These are phyloP conservation scores for Bufo gargarizans DNA, from an alignment of 2,113 vertebrate genomes.

Conservation along the genomic window DNA sequence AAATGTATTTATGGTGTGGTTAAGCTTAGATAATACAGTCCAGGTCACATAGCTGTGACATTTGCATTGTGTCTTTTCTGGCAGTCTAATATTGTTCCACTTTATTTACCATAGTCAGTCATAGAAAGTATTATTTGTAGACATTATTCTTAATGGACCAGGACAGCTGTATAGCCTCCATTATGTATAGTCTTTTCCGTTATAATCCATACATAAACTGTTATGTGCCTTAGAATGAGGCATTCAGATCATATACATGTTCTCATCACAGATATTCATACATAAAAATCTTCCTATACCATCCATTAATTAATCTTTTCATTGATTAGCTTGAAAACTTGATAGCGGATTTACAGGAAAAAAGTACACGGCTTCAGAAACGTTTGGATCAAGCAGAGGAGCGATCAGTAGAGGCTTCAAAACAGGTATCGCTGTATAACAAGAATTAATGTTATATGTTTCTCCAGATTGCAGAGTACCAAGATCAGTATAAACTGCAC, in stretches of 20 bases:
- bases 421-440: slow-evolving; percentile 76
- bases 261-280: neutral
- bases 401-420: slow-evolving; percentile 78
- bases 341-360: slow-evolving; percentile 81
- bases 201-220: neutral
- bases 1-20: too few relatives aligned
- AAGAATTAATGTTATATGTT: neutral
- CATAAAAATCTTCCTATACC: neutral
- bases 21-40: too few relatives aligned
- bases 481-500: neutral
- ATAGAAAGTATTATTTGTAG: too few relatives aligned
- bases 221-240: neutral
- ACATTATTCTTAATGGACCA: too few relatives aligned
- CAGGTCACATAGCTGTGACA: too few relatives aligned
- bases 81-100: too few relatives aligned
- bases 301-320: neutral
- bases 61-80: too few relatives aligned
- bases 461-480: too few relatives aligned
- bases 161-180: too few relatives aligned
- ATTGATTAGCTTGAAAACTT: slow-evolving; percentile 80
- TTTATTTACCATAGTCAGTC: too few relatives aligned
- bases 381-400: slow-evolving; percentile 86
- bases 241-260: neutral
- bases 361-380: slow-evolving; percentile 81
- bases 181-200: neutral